phyloP scores from a whole-genome alignment of 2,797 vertebrate genomes.

The Silurus aristotelis region DNA sequence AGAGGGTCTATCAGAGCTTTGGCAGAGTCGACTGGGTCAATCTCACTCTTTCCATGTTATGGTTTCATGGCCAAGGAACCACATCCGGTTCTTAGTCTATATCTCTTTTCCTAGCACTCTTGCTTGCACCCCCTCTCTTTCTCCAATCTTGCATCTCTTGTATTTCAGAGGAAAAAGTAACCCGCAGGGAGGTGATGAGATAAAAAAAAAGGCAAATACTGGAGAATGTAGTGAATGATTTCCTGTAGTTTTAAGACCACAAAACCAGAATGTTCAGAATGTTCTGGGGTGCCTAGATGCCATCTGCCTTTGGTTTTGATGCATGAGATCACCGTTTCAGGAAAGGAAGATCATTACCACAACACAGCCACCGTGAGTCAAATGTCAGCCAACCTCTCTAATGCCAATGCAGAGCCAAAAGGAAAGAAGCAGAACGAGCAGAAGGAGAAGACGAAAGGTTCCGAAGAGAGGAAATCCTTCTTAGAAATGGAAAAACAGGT shows the following conservation, averaged over 20 bases:
- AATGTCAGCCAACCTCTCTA: conserved; percentile 34
- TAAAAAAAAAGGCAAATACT: conserved; percentile 27
- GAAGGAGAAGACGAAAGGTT: conserved; percentile 37
- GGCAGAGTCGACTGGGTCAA: conserved; percentile 58
- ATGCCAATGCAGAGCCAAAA: conserved; percentile 56
- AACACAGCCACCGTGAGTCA: conserved; percentile 50
- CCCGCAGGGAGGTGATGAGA: conserved; percentile 36
- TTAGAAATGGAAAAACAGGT: conserved; percentile 32
- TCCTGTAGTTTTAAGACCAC: conserved; percentile 18
- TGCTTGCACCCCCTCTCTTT: conserved; percentile 40
- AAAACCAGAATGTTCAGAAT: conserved; percentile 33
- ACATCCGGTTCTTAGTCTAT: conserved; percentile 49
- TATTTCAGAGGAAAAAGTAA: conserved; percentile 40
- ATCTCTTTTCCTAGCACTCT: conserved; percentile 52
- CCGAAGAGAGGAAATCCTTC: conserved; percentile 36
- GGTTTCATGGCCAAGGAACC: conserved; percentile 61
- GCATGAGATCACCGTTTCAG: conserved; percentile 70
- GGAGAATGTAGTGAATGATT: conserved; percentile 31
- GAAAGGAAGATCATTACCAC: conserved; percentile 73
- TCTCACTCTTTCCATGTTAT: conserved; percentile 76
- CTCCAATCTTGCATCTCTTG: conserved; percentile 21
- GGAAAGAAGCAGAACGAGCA: conserved; percentile 35
- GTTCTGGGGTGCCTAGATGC: conserved; percentile 69
- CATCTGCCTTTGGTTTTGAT: conserved; percentile 68
- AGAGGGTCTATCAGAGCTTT: conserved; percentile 66